Evolutionary conservation across 2,888 invertebrate species (phyloP).

Genomic region (Ichneumoninae sp.): DNA sequence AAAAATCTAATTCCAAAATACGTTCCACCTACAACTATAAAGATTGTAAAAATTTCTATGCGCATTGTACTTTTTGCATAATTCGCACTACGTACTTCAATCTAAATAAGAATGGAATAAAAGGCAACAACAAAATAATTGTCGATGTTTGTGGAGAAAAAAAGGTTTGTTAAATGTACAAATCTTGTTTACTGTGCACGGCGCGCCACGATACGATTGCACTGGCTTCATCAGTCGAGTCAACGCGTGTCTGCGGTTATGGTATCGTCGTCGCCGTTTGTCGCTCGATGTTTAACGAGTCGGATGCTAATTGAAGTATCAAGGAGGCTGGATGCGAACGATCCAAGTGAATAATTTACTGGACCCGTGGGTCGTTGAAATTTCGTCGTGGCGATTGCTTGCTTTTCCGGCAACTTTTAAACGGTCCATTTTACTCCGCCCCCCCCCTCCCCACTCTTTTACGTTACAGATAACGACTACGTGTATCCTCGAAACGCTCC

Average conservation of each 20-base stretch:
- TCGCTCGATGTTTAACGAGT: conserved; percentile 26
- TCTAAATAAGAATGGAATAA: background rate
- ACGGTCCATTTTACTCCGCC: background rate
- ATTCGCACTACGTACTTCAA: background rate
- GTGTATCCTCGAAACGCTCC: conserved; percentile 49
- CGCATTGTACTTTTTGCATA: background rate
- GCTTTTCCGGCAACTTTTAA: conserved; percentile 30
- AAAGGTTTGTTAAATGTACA: no score
- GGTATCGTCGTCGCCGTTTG: background rate
- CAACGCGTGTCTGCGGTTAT: conserved; percentile 1
- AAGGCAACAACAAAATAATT: no score
- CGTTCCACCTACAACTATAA: background rate
- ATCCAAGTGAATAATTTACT: conserved; percentile 54
- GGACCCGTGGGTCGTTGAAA: conserved; percentile 48
- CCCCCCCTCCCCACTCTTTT: background rate
- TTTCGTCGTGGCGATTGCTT: conserved; percentile 26
- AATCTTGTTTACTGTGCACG: background rate
- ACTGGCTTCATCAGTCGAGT: conserved; percentile 3
- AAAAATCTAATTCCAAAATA: conserved; percentile 10
- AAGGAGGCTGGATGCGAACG: conserved; percentile 27
- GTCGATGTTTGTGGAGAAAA: no score
- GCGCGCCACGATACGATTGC: background rate
- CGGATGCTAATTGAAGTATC: conserved; percentile 55
- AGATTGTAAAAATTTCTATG: background rate
- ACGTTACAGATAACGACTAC: conserved; percentile 6